Evolutionary conservation across 1,140 invertebrate genomes (phyloP).

Genomic region (Panagrolaimus sp.): DNA sequence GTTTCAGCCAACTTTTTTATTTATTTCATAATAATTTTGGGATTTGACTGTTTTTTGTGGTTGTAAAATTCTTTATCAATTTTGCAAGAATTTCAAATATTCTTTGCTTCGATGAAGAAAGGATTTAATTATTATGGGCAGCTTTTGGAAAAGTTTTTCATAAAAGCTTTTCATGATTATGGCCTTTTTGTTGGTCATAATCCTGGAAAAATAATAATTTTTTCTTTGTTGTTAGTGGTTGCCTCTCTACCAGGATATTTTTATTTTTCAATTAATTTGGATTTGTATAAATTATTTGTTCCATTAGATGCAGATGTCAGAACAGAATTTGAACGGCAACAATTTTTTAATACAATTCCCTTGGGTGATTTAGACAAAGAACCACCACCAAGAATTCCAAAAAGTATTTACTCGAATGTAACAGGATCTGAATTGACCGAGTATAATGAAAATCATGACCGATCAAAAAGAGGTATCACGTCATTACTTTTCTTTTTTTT

Average conservation of each 20-base stretch:
- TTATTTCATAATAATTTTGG: neutral
- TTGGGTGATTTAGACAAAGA: constrained; percentile 31
- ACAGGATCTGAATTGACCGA: neutral
- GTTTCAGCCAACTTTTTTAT: no score
- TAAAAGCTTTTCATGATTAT: constrained; percentile 20
- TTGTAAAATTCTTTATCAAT: no score
- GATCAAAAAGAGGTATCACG: neutral
- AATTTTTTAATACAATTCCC: constrained; percentile 30
- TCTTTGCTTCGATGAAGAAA: constrained; percentile 12
- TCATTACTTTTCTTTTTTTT: neutral
- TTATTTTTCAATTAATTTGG: constrained; percentile 52
- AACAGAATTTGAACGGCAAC: constrained; percentile 45
- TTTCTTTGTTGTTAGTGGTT: constrained; percentile 45
- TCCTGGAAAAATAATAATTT: constrained; percentile 44
- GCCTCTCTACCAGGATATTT: constrained; percentile 46
- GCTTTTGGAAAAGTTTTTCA: neutral
- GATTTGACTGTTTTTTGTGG: neutral
- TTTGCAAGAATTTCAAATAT: neutral
- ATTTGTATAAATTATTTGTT: constrained; percentile 58
- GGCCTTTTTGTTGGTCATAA: constrained; percentile 45
- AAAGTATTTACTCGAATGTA: neutral
- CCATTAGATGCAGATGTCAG: constrained; percentile 57
- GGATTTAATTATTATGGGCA: constrained; percentile 8
- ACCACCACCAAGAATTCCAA: constrained; percentile 16
- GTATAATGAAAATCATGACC: neutral